phyloP scores from a whole-genome alignment of 2,113 vertebrate species.

The Girardinichthys multiradiatus region DNA sequence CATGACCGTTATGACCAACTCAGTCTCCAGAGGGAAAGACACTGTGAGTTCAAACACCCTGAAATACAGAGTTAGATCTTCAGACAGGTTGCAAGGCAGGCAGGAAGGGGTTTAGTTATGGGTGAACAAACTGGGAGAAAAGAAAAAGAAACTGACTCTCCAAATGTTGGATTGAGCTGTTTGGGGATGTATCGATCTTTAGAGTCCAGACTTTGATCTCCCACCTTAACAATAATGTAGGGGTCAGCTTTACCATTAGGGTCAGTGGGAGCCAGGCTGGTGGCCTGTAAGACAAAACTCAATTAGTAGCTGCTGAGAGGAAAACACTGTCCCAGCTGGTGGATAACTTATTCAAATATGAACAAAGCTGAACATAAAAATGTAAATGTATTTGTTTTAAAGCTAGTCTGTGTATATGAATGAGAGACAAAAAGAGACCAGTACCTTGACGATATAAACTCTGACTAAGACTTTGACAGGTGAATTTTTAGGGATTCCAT shows the following conservation, averaged over 20 bases:
- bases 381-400: not conserved
- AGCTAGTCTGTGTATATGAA: not conserved
- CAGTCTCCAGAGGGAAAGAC: constrained; percentile 90
- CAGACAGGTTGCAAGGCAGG: not conserved
- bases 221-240: constrained; percentile 87
- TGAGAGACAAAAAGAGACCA: not conserved
- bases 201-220: constrained; percentile 81
- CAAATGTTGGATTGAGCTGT: constrained; percentile 93
- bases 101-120: not conserved
- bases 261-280: constrained; percentile 88
- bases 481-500: constrained; percentile 87
- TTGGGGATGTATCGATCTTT: constrained; percentile 93
- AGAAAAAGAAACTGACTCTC: constrained; percentile 85
- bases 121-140: not conserved
- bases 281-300: constrained; percentile 81
- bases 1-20: constrained; percentile 84
- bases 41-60: constrained; percentile 91
- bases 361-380: not conserved
- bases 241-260: constrained; percentile 94
- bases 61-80: constrained; percentile 25
- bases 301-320: not conserved
- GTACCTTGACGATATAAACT: constrained; percentile 91
- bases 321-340: not conserved
- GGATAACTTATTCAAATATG: not conserved
- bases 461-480: constrained; percentile 90